phyloP scores from a whole-genome alignment of 2,113 vertebrate genomes.

The Peromyscus maniculatus region DNA sequence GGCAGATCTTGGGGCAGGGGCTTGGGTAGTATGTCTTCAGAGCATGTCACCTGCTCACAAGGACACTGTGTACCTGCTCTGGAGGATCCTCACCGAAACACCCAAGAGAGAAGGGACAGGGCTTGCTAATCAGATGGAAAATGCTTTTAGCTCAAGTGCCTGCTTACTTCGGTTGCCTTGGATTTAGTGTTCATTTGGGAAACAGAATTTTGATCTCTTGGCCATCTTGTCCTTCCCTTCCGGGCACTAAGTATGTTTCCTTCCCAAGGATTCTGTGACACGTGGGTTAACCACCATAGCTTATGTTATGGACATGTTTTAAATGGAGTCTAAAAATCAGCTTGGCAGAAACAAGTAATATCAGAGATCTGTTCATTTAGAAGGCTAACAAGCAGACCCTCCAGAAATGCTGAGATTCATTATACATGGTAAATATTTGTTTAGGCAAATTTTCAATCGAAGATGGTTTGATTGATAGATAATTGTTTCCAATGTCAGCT shows the following conservation, averaged over 20 bases:
- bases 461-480: slow-evolving; percentile 81
- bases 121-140: neutral
- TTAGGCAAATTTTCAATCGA: slow-evolving; percentile 78
- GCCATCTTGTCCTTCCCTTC: neutral
- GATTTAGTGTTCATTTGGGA: neutral
- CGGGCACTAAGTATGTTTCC: neutral
- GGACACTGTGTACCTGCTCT: neutral
- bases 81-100: neutral
- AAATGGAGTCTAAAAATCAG: slow-evolving; percentile 36
- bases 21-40: neutral
- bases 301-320: neutral
- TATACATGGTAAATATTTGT: slow-evolving; percentile 80
- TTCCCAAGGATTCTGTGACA: neutral
- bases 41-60: neutral
- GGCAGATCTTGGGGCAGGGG: too few species aligned
- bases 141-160: neutral
- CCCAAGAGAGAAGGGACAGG: neutral
- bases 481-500: slow-evolving; percentile 70
- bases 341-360: slow-evolving; percentile 22
- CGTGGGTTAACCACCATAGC: neutral
- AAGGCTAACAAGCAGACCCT: neutral
- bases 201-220: neutral
- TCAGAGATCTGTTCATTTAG: slow-evolving; percentile 45
- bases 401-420: slow-evolving; percentile 53
- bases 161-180: neutral